A percentile compares a stretch with the other conserved stretches of the same genome.
phyloP scores from a whole-genome alignment of 2,888 invertebrate species.

The Pyralis farinalis region DNA sequence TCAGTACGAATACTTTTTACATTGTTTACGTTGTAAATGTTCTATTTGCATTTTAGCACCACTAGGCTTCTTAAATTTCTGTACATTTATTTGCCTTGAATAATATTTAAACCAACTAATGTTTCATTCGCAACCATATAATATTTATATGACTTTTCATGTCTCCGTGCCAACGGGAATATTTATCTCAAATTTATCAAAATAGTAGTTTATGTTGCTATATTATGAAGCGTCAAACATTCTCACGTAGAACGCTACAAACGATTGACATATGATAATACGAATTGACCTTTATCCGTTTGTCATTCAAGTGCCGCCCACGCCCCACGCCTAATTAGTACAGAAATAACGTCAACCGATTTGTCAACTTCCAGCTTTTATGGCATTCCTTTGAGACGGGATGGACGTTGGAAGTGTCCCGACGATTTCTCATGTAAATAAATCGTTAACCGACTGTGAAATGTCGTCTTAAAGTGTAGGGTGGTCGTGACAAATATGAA shows the following conservation, averaged over 20 bases:
- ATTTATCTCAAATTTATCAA: too few relatives aligned
- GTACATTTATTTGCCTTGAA: too few relatives aligned
- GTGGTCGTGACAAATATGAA: slow-evolving; percentile 44
- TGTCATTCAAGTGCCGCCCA: slow-evolving; percentile 57
- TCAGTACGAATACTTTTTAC: too few relatives aligned
- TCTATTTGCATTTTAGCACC: too few relatives aligned
- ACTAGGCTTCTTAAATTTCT: too few relatives aligned
- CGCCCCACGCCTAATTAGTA: slow-evolving; percentile 74
- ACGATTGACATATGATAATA: background rate
- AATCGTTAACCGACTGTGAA: slow-evolving; percentile 66
- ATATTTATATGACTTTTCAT: too few relatives aligned
- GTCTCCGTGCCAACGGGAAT: too few relatives aligned
- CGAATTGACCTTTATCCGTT: slow-evolving; percentile 29
- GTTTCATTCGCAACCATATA: too few relatives aligned
- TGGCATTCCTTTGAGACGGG: slow-evolving; percentile 67
- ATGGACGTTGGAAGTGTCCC: slow-evolving; percentile 38
- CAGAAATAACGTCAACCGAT: slow-evolving; percentile 72
- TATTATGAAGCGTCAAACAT: too few relatives aligned
- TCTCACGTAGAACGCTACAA: slow-evolving; percentile 8
- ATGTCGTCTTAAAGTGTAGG: slow-evolving; percentile 56
- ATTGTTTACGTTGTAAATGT: too few relatives aligned
- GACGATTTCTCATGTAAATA: slow-evolving; percentile 55
- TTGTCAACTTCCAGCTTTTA: slow-evolving; percentile 76
- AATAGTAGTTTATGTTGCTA: too few relatives aligned
- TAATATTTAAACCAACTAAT: too few relatives aligned